Evolutionary conservation across 2,888 invertebrate species (phyloP), one percentile per base, ranked within the genome.

Genomic region (Loripinus fragilis): DNA sequence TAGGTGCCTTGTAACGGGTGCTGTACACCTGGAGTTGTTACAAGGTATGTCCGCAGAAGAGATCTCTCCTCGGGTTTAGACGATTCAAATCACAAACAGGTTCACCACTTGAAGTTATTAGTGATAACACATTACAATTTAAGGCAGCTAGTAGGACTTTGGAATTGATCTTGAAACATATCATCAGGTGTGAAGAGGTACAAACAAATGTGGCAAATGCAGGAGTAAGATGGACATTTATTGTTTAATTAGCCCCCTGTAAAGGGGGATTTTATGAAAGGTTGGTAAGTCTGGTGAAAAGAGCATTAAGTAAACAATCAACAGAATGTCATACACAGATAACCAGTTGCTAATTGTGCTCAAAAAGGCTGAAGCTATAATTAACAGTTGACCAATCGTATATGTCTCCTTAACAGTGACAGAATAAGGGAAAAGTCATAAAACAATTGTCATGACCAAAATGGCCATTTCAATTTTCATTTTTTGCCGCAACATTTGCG

Each of bases 1-100:
- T 38, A 38, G 7, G 5, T 38, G 38, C 38, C 38, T 38, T 8
- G 38, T 38, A 38, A 38, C 38, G 12, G 7, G 38, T 38, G 38
- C 38, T 38, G 38, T 38, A 5, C 38, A 38, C 38, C 12, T 38
- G 12, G 5, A 38, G 12, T 12, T 38, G 5, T 8, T 38, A 12
- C 5, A 12, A 38, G 38, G 12, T 38, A 38, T 38, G 38, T 8
- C 38, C 5, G 38, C 38, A 35, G 45, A 55, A 17, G 12, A 45
- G n/a, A 12, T 74, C 69, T 41, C 30, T 74, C 2, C n/a, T 68
- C n/a, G 42, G 74, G 10, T 55, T 74, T 10, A 68, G 68, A 41
- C 8, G 55, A 68, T 68, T 74, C 28, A 60, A 60, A 2, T 66
- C 74, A 1, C 8, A 23, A 8, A 28, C 68, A 15, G 69, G 69